Conservation (phyloP, 2,888 invertebrate genomes). For the Fragum fragum region DNA sequence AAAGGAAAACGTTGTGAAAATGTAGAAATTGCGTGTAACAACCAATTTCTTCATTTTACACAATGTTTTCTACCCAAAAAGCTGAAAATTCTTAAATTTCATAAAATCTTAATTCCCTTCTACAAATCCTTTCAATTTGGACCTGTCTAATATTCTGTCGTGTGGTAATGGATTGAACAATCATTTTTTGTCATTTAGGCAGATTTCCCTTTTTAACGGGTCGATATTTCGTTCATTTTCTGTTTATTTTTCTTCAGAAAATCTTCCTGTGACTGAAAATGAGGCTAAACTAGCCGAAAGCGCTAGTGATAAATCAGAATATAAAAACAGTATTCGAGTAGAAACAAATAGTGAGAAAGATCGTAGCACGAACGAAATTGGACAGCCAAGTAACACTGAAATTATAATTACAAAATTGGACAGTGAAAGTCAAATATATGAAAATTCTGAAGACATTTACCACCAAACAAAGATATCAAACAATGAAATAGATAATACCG, state of each 20-base stretch:
- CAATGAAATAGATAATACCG: neutral
- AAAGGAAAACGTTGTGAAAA: too few relatives aligned
- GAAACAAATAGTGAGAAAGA: neutral
- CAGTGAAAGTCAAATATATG: neutral
- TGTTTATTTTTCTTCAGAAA: neutral
- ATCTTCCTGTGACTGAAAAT: neutral
- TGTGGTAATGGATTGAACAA: too few relatives aligned
- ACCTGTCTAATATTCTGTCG: too few relatives aligned
- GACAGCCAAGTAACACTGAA: neutral
- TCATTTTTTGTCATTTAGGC: too few relatives aligned
- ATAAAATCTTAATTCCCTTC: too few relatives aligned
- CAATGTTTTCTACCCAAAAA: too few relatives aligned
- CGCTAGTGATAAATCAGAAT: neutral
- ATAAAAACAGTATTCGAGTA: neutral
- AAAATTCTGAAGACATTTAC: neutral
- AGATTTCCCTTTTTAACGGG: too few relatives aligned
- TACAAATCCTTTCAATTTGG: too few relatives aligned
- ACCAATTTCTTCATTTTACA: too few relatives aligned
- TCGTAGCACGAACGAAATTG: neutral
- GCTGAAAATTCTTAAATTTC: too few relatives aligned
- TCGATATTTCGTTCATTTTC: too few relatives aligned
- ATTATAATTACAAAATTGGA: neutral
- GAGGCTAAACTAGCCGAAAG: neutral
- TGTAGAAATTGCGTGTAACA: too few relatives aligned
- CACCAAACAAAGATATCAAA: neutral